Conservation (phyloP, 1,140 invertebrate species). For the Bombus waltoni region DNA sequence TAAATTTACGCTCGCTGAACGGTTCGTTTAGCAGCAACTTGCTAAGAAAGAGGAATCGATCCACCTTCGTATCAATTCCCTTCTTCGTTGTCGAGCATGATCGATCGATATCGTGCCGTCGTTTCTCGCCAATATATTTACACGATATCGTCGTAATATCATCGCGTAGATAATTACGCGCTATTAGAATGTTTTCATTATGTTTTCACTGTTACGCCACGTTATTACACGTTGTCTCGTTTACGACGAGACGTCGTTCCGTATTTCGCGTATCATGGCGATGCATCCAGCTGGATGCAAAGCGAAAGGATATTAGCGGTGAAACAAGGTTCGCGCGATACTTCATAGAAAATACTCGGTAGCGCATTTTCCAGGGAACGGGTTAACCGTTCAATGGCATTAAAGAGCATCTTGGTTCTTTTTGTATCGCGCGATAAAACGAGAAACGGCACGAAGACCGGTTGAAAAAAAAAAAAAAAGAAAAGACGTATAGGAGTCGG, state of each 20-base stretch:
- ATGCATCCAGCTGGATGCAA: background rate
- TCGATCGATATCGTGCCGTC: background rate
- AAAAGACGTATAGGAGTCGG: background rate
- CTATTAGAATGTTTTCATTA: background rate
- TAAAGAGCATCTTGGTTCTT: background rate
- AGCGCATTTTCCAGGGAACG: too few relatives aligned
- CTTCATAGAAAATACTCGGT: background rate
- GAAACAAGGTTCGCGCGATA: background rate
- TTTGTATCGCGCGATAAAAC: background rate
- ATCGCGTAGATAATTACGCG: too few relatives aligned
- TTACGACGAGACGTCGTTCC: background rate
- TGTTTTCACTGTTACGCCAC: too few relatives aligned
- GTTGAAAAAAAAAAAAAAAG: background rate
- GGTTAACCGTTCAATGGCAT: background rate
- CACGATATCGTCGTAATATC: too few relatives aligned
- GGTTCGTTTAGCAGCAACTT: background rate
- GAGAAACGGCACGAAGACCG: background rate
- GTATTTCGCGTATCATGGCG: background rate
- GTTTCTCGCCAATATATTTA: background rate
- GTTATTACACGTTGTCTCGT: too few relatives aligned
- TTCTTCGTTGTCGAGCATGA: background rate
- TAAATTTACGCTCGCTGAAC: background rate
- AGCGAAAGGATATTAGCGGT: background rate
- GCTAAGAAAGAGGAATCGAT: background rate
- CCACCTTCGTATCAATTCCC: background rate